A percentile compares a stretch with the other conserved stretches of the same genome.
Conservation (phyloP, 2,888 invertebrate species). For the Drosophila pseudotakahashii region DNA sequence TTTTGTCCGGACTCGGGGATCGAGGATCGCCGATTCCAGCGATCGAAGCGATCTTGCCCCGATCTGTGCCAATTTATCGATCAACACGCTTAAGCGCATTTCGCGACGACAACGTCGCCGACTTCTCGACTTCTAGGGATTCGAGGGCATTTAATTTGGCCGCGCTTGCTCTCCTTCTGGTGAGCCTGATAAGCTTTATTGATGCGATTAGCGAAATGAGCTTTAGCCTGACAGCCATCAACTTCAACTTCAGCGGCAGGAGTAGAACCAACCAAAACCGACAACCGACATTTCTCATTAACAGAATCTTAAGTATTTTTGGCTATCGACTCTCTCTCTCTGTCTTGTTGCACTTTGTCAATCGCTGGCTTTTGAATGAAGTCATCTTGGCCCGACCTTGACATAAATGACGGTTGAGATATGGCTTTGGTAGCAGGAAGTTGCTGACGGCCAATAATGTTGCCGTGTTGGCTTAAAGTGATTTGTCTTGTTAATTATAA, state of each 20-base stretch:
- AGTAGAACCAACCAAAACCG: conserved; percentile 55
- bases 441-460: conserved; percentile 13
- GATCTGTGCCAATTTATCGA: conserved; percentile 73
- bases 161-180: conserved; percentile 21
- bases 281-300: conserved; percentile 80
- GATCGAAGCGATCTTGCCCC: conserved; percentile 22
- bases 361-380: conserved; percentile 49
- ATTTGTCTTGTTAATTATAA: conserved; percentile 24
- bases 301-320: conserved; percentile 51
- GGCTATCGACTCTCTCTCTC: conserved; percentile 41
- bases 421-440: conserved; percentile 27
- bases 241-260: conserved; percentile 8
- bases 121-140: conserved; percentile 51
- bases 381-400: conserved; percentile 60
- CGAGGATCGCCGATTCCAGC: conserved; percentile 7
- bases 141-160: conserved; percentile 63
- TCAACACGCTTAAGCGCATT: conserved; percentile 80
- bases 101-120: conserved; percentile 44
- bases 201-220: conserved; percentile 80
- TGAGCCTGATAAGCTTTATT: conserved; percentile 77
- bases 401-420: conserved; percentile 33
- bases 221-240: conserved; percentile 58
- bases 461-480: conserved; percentile 14
- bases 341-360: conserved; percentile 68
- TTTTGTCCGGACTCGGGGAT: conserved; percentile 55